These are phyloP conservation scores for Zenarchopterus dispar DNA, from an alignment of 2,797 vertebrate species.

Conservation along the genomic window DNA sequence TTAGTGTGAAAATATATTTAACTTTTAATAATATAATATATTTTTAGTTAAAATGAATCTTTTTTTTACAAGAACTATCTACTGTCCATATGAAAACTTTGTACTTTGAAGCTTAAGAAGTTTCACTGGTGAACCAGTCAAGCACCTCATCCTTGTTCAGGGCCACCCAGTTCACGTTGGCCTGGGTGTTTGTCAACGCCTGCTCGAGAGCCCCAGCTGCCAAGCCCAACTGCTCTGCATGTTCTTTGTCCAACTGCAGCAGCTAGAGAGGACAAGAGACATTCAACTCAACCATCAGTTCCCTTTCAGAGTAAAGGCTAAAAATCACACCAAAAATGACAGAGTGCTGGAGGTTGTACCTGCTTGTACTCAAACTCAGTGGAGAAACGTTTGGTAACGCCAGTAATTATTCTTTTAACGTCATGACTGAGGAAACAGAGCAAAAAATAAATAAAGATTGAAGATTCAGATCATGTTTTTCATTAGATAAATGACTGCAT, in stretches of 20 bases:
- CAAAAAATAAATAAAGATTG: not conserved
- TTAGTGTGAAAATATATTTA: slow-evolving; percentile 1
- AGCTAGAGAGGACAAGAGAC: slow-evolving; percentile 70
- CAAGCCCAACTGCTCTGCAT: slow-evolving; percentile 74
- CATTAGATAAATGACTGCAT: too few species aligned
- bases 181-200: slow-evolving; percentile 84
- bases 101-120: not conserved
- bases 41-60: too few species aligned
- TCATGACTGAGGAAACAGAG: slow-evolving; percentile 77
- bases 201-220: slow-evolving; percentile 80
- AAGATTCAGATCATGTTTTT: too few species aligned
- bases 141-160: slow-evolving; percentile 76
- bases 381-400: slow-evolving; percentile 83
- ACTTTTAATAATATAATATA: too few species aligned
- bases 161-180: slow-evolving; percentile 89
- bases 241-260: slow-evolving; percentile 82
- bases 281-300: not conserved
- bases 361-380: slow-evolving; percentile 85
- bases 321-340: not conserved
- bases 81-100: too few species aligned
- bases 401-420: slow-evolving; percentile 78
- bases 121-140: slow-evolving; percentile 77
- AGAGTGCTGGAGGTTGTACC: slow-evolving; percentile 70
- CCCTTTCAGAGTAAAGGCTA: not conserved
- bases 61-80: too few species aligned